phyloP scores from a whole-genome alignment of 1,140 invertebrate genomes.

The Physella acuta region DNA sequence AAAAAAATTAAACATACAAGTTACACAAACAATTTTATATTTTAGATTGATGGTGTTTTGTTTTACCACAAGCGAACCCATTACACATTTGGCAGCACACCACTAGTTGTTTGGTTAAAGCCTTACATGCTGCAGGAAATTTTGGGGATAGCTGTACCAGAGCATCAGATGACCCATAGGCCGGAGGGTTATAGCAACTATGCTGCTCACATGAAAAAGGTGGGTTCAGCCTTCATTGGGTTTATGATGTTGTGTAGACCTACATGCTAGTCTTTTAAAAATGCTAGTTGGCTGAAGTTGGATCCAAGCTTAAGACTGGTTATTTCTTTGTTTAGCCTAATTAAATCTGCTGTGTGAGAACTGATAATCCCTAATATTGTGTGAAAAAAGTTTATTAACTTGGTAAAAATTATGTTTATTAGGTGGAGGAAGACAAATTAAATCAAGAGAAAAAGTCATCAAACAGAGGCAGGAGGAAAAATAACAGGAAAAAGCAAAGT shows the following conservation, averaged over 20 bases:
- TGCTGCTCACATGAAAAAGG: constrained; percentile 41
- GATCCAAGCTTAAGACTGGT: background rate
- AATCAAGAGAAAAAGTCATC: too few relatives aligned
- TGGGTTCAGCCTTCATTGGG: constrained; percentile 22
- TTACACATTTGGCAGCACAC: constrained; percentile 77
- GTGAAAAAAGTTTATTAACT: too few relatives aligned
- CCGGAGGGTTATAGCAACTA: constrained; percentile 48
- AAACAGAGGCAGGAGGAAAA: too few relatives aligned
- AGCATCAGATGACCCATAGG: constrained; percentile 46
- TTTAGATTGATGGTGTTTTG: constrained; percentile 57
- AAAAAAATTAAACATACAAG: too few relatives aligned
- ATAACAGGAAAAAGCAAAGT: too few relatives aligned
- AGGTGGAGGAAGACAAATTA: too few relatives aligned
- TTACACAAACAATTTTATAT: too few relatives aligned
- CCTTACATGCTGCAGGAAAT: constrained; percentile 83
- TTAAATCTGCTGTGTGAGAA: too few relatives aligned
- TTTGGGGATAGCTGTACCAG: constrained; percentile 65
- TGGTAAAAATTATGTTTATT: too few relatives aligned
- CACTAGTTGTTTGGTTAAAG: constrained; percentile 86
- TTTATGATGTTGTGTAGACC: background rate
- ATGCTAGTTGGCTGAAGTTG: background rate
- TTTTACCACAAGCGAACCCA: constrained; percentile 64
- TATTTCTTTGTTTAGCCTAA: background rate
- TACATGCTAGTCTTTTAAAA: background rate
- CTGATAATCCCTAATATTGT: too few relatives aligned